Percentiles rank a stretch among this genome's conserved stretches.
Evolutionary conservation across 2,888 invertebrate genomes (phyloP).

Genomic region (Zygaena filipendulae): DNA sequence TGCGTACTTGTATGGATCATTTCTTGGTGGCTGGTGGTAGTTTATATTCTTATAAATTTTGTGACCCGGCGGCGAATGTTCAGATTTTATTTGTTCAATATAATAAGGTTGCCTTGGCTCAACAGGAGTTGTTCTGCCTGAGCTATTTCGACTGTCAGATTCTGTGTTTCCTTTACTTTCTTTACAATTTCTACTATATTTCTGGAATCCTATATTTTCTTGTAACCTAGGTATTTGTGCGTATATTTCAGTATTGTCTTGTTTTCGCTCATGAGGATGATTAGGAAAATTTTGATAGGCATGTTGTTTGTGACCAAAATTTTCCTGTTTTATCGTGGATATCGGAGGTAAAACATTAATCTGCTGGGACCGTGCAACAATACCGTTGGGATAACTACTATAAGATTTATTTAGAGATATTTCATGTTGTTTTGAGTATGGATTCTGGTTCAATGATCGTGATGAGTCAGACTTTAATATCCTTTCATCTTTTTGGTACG

Average conservation of each 20-base stretch:
- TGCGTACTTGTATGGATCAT: slow-evolving; percentile 68
- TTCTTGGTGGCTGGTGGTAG: slow-evolving; percentile 43
- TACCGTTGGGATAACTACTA: slow-evolving; percentile 42
- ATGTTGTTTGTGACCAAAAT: slow-evolving; percentile 43
- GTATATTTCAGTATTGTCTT: slow-evolving; percentile 31
- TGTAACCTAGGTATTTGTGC: slow-evolving; percentile 37
- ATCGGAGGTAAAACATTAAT: slow-evolving; percentile 54
- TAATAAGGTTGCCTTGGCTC: slow-evolving; percentile 55
- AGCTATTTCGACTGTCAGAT: slow-evolving; percentile 23
- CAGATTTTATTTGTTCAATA: slow-evolving; percentile 63
- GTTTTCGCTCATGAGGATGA: slow-evolving; percentile 38
- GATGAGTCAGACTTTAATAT: slow-evolving; percentile 37
- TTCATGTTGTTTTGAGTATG: slow-evolving; percentile 28
- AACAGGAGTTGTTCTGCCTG: slow-evolving; percentile 22
- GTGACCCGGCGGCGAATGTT: slow-evolving; percentile 62
- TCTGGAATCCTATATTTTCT: slow-evolving; percentile 53
- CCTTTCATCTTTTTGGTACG: slow-evolving; percentile 49
- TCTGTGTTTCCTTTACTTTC: slow-evolving; percentile 34
- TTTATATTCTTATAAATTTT: slow-evolving; percentile 61
- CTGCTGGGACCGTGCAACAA: slow-evolving; percentile 30
- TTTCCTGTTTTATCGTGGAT: slow-evolving; percentile 62
- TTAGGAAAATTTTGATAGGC: slow-evolving; percentile 45
- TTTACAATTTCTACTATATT: slow-evolving; percentile 38
- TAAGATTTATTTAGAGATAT: slow-evolving; percentile 29
- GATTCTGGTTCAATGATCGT: slow-evolving; percentile 27